Base-by-base conservation (phyloP, 2,888 invertebrate genomes). In the Coleophora flavipennella region DNA sequence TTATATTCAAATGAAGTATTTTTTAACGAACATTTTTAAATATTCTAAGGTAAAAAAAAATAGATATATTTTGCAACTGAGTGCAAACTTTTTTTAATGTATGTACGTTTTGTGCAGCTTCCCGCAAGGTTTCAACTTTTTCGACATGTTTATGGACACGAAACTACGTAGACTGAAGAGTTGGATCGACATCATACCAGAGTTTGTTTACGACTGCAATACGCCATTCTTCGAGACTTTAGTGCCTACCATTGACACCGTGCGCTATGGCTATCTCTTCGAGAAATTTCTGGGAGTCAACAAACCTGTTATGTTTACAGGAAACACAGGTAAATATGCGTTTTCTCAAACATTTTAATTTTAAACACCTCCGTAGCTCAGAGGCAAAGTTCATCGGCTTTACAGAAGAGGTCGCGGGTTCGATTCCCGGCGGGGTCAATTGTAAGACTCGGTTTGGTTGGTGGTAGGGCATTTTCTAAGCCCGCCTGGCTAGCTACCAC, bases 191-290 rank as follows among this genome's bases (percentile, higher is more conserved):
- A 89, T 94, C 28, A 90, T 94, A 49, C 91, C 95, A 0, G 57
- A 76, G 1, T 96, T 95, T 61, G 49, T 75, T 2, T 96, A 93
- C 58, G 88, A 92, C 60, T 74, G 85, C 10, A 78, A 88, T 1
- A 76, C 86, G 20, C 92, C 95, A 1, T 96, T 95, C 75, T 96
- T 95, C 60, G 95, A 96, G 60, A 93, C 94, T 62, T 83, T 95
- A 8, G 96, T 96, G 8, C 96, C 96, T 0, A 96, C 96, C 0
- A 88, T 91, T n/a, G 96, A 96, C 60, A 96, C 96, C 0, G 92
- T 95, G 0, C 88, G 95, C 53, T 96, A 92, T 62, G 94, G 95
- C 40, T 94, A 90, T 62, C 70, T 95, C 32, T 89, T 93, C 79
- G 90, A 93, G 55, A 89, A 92, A 55, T 78, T 96, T 9, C 84